These are phyloP conservation scores for Tetraodon nigroviridis DNA, from an alignment of 2,113 vertebrate species.

Conservation along the genomic window DNA sequence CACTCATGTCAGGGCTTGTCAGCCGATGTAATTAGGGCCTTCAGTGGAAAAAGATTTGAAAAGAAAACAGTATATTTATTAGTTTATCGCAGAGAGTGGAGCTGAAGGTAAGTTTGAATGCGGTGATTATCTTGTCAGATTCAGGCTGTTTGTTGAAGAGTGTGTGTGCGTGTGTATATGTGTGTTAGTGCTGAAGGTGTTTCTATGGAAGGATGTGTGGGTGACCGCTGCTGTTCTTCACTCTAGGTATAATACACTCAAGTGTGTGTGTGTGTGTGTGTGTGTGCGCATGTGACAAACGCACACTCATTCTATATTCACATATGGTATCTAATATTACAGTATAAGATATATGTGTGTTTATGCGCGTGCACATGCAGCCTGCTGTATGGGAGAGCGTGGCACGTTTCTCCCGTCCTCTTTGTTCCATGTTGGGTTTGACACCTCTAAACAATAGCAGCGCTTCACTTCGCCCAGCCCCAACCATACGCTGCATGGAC, in stretches of 20 bases:
- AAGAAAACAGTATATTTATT: constrained; percentile 81
- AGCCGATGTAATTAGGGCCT: constrained; percentile 74
- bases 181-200: constrained; percentile 13
- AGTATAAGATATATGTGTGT: constrained; percentile 1
- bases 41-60: constrained; percentile 68
- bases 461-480: constrained; percentile 64
- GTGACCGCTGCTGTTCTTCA: constrained; percentile 15
- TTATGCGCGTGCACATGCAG: constrained; percentile 40
- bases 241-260: constrained; percentile 28
- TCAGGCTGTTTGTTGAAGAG: constrained; percentile 49
- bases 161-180: constrained; percentile 22
- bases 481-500: constrained; percentile 61
- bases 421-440: constrained; percentile 76
- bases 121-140: constrained; percentile 81
- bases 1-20: constrained; percentile 77
- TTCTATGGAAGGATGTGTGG: constrained; percentile 16
- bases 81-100: constrained; percentile 69
- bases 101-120: constrained; percentile 79
- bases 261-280: constrained; percentile 11
- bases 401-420: constrained; percentile 68
- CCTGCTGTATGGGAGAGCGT: constrained; percentile 55
- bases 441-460: constrained; percentile 76
- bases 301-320: constrained; percentile 4
- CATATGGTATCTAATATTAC: constrained; percentile 23
- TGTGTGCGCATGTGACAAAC: constrained; percentile 22